phyloP scores from a whole-genome alignment of 2,113 vertebrate genomes.

The Atherinomorus stipes region DNA sequence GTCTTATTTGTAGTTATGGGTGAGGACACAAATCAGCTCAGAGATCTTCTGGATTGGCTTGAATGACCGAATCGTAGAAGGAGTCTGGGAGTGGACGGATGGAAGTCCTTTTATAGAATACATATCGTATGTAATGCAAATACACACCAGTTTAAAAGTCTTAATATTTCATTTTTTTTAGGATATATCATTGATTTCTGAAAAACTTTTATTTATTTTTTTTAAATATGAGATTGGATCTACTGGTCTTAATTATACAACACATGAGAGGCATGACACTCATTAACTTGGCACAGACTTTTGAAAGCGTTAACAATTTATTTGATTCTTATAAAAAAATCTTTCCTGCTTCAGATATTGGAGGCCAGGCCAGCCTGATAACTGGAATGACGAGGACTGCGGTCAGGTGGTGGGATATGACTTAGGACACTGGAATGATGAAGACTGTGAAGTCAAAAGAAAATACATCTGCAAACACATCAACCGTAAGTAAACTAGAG shows the following conservation, averaged over 20 bases:
- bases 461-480: conserved; percentile 81
- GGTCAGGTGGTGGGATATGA: conserved; percentile 55
- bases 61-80: conserved; percentile 74
- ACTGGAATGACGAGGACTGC: conserved; percentile 73
- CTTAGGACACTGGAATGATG: conserved; percentile 80
- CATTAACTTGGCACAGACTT: too few species aligned
- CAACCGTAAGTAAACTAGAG: conserved; percentile 64
- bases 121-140: conserved; percentile 69
- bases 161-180: not conserved
- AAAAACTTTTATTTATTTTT: not conserved
- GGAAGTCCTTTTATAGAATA: conserved; percentile 68
- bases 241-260: not conserved
- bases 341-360: conserved; percentile 68
- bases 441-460: conserved; percentile 58
- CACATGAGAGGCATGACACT: not conserved
- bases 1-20: conserved; percentile 73
- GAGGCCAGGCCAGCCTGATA: conserved; percentile 79
- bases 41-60: conserved; percentile 82
- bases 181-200: not conserved
- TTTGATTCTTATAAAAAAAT: not conserved
- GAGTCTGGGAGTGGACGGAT: conserved; percentile 81
- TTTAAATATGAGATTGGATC: not conserved
- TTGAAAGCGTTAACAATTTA: not conserved
- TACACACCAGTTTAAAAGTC: too few species aligned
- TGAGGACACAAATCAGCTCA: conserved; percentile 75